Evolutionary conservation across 2,113 vertebrate genomes (phyloP).

Genomic region (Tragelaphus buxtoni): DNA sequence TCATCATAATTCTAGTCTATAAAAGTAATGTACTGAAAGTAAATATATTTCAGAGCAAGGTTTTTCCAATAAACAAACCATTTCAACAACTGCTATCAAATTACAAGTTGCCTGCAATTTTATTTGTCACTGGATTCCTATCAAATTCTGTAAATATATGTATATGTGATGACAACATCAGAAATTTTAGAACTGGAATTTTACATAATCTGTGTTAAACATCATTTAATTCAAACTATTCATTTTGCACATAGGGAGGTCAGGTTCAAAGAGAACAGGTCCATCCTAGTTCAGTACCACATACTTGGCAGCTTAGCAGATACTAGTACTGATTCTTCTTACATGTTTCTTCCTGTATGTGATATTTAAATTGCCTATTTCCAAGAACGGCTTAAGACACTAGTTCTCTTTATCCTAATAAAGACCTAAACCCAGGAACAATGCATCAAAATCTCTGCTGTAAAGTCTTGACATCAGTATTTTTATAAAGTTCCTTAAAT

Average conservation of each 20-base stretch:
- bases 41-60: not conserved
- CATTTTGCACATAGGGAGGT: not conserved
- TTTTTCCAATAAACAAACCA: not conserved
- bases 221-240: not conserved
- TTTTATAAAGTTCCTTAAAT: not conserved
- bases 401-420: not conserved
- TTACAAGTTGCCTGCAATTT: not conserved
- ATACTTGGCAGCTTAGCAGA: not conserved
- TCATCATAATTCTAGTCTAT: not conserved
- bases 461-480: not conserved
- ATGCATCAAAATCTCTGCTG: not conserved
- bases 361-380: not conserved
- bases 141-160: not conserved
- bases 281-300: rapidly evolving
- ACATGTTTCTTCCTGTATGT: not conserved
- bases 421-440: not conserved
- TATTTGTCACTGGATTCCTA: not conserved
- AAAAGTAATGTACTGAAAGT: not conserved
- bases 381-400: not conserved
- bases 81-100: not conserved
- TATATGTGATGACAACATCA: not conserved
- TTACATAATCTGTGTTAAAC: not conserved
- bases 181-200: not conserved
- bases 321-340: not conserved
- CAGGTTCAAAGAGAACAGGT: not conserved